Conservation (phyloP, 2,797 vertebrate species). For the Betta splendens region DNA sequence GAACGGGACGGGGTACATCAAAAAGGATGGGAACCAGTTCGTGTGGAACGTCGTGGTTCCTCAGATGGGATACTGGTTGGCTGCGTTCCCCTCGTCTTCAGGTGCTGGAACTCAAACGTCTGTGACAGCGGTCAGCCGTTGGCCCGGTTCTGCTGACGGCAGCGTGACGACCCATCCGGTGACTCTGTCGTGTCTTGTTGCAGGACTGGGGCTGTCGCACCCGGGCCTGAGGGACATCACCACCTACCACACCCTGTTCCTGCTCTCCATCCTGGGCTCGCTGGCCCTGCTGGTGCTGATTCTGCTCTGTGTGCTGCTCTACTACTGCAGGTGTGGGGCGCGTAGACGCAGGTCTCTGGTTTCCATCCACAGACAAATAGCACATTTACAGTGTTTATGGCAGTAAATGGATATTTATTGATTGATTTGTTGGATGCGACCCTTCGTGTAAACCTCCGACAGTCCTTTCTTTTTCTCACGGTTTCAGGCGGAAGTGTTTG, state of each 20-base stretch:
- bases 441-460: neutral
- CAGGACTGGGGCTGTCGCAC: constrained; percentile 78
- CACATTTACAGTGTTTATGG: too few relatives aligned
- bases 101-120: constrained; percentile 66
- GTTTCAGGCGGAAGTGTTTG: constrained; percentile 88
- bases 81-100: constrained; percentile 88
- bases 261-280: constrained; percentile 94
- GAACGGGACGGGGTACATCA: constrained; percentile 92
- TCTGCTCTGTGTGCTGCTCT: constrained; percentile 94
- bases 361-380: too few relatives aligned
- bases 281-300: constrained; percentile 92
- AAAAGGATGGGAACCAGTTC: constrained; percentile 89
- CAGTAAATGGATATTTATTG: too few relatives aligned
- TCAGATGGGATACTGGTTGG: constrained; percentile 95
- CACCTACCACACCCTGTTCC: constrained; percentile 96
- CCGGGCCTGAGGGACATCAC: constrained; percentile 91
- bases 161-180: too few relatives aligned
- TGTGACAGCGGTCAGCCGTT: too few relatives aligned
- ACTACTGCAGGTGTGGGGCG: constrained; percentile 93
- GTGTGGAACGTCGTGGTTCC: constrained; percentile 91
- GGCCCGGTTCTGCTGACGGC: too few relatives aligned
- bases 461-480: constrained; percentile 13
- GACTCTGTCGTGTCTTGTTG: too few relatives aligned
- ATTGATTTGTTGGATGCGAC: constrained; percentile 1
- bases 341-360: constrained; percentile 62